Base-by-base conservation (phyloP, 35 echinoderm and acorn worm species). In the Ptychodera flava region DNA sequence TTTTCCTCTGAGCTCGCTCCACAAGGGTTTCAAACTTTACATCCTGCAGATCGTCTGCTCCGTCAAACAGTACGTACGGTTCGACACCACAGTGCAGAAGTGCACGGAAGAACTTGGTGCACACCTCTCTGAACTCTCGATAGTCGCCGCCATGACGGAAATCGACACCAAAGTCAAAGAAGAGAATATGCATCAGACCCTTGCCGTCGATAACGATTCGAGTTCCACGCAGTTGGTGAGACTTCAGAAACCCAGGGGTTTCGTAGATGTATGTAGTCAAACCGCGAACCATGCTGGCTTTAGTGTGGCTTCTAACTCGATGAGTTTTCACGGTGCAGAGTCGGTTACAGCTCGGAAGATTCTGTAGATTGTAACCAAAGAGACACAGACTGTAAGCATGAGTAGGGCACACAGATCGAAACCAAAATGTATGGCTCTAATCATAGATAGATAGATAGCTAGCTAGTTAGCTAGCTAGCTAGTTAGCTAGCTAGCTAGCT, bases 151-250 rank as follows among this genome's bases (percentile, higher is more conserved):
- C 96, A 64, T 64, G 45, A 6, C 6, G 45, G 6, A 6, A 64
- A 6, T 64, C 22, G 6, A 64, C 45, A 1, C 80, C n/a, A 85
- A 15, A 37, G 38, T 32, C 28, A 30, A 86, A 79, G 30, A 86
- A 91, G 29, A 94, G 36, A 30, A 87, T 38, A 31, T 83, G 90
- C 64, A 95, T 79, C 0, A 99, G 81, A 10, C 90, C 91, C 37
- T 91, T 88, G 31, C 90, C 96, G 89, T 99, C 96, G 1, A 99
- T 89, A 30, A 99, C 85, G n/a, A 99, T 78, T 10, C 85, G 84
- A 0, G 88, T 92, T 27, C 92, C 91, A 64, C 92, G 90, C 0
- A 99, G 85, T 22, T 81, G 10, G 33, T 90, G 79, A 10, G 79
- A 64, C 22, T 64, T 78, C n/a, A 97, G 87, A n/a, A 92, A 83